Conservation (phyloP, 2,797 vertebrate species). For the Eremophila alpestris region DNA sequence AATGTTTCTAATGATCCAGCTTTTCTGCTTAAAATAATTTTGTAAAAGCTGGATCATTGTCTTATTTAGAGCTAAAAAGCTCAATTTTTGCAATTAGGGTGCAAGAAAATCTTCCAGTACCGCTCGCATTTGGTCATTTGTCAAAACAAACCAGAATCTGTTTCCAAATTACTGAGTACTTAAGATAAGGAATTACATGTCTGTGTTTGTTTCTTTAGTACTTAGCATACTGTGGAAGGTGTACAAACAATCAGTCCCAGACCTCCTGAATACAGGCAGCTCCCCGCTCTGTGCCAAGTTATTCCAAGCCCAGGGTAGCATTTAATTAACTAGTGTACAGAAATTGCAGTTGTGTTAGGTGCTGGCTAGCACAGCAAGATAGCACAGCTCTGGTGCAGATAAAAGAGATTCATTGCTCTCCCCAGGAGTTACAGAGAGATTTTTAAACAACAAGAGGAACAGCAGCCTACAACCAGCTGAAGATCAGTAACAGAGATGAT, state of each 20-base stretch:
- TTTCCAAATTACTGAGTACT: background rate
- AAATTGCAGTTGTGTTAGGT: background rate
- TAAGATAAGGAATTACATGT: background rate
- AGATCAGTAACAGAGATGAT: background rate
- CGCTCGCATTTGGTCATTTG: background rate
- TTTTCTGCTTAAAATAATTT: background rate
- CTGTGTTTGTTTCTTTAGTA: background rate
- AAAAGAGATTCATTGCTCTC: background rate
- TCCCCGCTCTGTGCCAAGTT: background rate
- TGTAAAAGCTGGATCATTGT: background rate
- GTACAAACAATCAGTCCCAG: background rate
- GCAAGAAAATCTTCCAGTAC: background rate
- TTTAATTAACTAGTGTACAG: background rate
- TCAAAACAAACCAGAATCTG: constrained; percentile 20
- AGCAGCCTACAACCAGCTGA: background rate
- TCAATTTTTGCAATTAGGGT: background rate
- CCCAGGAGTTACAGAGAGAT: background rate
- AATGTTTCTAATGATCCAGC: background rate
- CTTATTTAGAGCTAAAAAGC: background rate
- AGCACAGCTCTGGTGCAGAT: background rate
- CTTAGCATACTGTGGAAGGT: background rate
- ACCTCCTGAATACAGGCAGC: background rate
- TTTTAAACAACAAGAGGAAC: background rate
- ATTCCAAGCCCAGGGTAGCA: background rate
- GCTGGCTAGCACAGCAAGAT: background rate